Percentiles rank a stretch among this genome's conserved stretches.
These are phyloP conservation scores for Diorhabda sublineata DNA, from an alignment of 1,140 invertebrate genomes.

Conservation along the genomic window DNA sequence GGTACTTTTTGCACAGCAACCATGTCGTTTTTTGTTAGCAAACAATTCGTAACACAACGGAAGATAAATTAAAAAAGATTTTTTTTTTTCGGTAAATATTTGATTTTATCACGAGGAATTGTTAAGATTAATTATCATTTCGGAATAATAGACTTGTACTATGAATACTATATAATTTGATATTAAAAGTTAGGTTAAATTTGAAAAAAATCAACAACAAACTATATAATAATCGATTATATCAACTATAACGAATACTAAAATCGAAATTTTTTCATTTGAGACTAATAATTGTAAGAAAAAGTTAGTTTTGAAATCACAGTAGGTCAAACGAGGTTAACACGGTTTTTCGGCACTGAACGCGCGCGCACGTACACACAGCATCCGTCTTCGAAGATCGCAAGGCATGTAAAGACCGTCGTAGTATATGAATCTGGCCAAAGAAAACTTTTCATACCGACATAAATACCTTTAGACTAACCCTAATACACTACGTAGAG, in stretches of 20 bases:
- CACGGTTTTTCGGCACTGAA: neutral
- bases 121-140: neutral
- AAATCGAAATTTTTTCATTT: too few relatives aligned
- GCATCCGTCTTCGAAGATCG: neutral
- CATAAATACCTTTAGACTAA: slow-evolving; percentile 17
- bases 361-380: neutral
- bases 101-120: neutral
- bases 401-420: slow-evolving; percentile 5
- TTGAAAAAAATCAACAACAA: too few relatives aligned
- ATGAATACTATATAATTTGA: too few relatives aligned
- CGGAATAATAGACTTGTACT: too few relatives aligned
- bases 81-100: slow-evolving; percentile 1
- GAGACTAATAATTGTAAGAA: too few relatives aligned
- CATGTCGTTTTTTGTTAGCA: neutral
- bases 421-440: neutral
- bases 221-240: too few relatives aligned
- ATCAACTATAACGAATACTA: too few relatives aligned
- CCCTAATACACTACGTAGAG: slow-evolving; percentile 9
- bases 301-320: too few relatives aligned
- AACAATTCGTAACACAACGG: too few relatives aligned
- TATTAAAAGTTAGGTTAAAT: too few relatives aligned
- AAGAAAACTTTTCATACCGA: slow-evolving; percentile 22
- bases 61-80: too few relatives aligned
- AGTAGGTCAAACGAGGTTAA: too few relatives aligned
- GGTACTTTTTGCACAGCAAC: slow-evolving; percentile 18